Percentiles rank a stretch among this genome's conserved stretches.
These are phyloP conservation scores for Proctacanthus coquilletti DNA, from an alignment of 1,140 invertebrate species.

Conservation along the genomic window DNA sequence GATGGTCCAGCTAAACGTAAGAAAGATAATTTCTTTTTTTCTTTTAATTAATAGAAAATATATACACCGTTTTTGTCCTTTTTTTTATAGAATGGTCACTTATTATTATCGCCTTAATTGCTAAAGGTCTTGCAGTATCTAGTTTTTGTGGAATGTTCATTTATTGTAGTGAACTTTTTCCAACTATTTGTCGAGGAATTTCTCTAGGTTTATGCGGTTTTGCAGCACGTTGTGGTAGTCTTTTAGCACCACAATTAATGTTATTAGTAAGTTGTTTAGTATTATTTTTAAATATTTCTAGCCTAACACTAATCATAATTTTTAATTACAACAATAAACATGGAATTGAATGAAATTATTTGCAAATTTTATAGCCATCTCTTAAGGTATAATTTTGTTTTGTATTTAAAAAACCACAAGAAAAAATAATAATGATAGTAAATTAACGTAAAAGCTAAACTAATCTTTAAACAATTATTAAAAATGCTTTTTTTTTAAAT, in stretches of 20 bases:
- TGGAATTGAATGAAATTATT: too few species aligned
- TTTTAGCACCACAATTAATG: slow-evolving; percentile 3
- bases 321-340: too few species aligned
- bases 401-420: too few species aligned
- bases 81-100: neutral
- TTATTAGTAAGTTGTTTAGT: neutral
- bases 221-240: neutral
- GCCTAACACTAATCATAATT: too few species aligned
- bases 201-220: slow-evolving; percentile 4
- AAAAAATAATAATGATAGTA: neutral
- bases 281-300: too few species aligned
- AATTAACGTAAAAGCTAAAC: too few species aligned
- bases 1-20: neutral
- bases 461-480: neutral
- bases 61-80: too few species aligned
- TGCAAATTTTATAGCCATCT: too few species aligned
- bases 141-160: slow-evolving; percentile 4
- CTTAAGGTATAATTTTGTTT: too few species aligned
- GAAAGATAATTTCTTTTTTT: neutral
- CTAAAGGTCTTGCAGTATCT: slow-evolving; percentile 2
- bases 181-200: neutral
- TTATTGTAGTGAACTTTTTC: slow-evolving; percentile 5
- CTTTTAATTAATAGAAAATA: slow-evolving; percentile 1
- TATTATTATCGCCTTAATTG: neutral
- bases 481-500: neutral